Evolutionary conservation across 2,888 invertebrate genomes (phyloP).

Genomic region (Auanema freiburgensis): DNA sequence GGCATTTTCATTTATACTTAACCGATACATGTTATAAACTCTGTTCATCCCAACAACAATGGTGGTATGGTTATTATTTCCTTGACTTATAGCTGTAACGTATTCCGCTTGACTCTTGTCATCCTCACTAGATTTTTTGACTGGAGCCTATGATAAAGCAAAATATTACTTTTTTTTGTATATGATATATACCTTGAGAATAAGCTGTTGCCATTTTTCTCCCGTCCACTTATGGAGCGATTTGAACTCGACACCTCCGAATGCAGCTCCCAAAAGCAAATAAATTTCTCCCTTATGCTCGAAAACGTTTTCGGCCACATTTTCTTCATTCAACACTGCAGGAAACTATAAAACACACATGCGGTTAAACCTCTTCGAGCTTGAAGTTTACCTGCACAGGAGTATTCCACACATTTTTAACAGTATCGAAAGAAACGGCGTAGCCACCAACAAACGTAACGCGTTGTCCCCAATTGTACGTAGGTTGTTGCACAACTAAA

Average conservation of each 20-base stretch:
- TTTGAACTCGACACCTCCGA: constrained; percentile 27
- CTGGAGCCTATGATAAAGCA: no score
- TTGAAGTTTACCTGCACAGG: constrained; percentile 23
- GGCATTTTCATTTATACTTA: background rate
- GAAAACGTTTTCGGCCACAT: constrained; percentile 37
- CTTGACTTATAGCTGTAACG: background rate
- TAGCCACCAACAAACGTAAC: constrained; percentile 39
- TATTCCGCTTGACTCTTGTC: background rate
- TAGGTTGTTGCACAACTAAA: constrained; percentile 32
- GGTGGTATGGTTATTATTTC: background rate
- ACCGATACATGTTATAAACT: background rate
- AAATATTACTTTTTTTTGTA: no score
- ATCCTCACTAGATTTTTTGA: no score
- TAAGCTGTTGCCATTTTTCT: constrained; percentile 27
- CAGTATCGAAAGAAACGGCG: constrained; percentile 31
- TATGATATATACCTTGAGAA: constrained; percentile 17
- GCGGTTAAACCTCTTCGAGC: background rate
- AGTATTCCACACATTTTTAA: constrained; percentile 23
- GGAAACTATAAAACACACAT: constrained; percentile 26
- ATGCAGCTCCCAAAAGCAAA: constrained; percentile 30
- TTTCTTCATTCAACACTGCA: constrained; percentile 31
- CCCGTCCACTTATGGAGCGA: constrained; percentile 33
- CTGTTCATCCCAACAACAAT: background rate
- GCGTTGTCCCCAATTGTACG: constrained; percentile 39
- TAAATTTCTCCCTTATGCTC: constrained; percentile 26